Conservation (phyloP, 1,140 invertebrate species). For the Atta cephalotes region DNA sequence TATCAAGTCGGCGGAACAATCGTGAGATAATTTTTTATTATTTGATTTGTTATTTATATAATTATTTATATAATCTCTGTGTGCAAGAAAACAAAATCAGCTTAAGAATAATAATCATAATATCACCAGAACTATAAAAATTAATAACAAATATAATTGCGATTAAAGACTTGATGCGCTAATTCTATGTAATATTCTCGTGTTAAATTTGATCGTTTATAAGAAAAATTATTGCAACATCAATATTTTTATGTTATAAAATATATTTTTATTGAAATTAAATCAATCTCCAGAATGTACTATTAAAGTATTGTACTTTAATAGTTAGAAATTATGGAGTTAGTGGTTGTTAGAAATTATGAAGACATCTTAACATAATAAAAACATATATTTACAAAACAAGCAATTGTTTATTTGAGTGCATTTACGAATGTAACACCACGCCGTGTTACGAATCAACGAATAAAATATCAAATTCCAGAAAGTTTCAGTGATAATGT, state of each 20-base stretch:
- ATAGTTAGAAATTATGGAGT: too few species aligned
- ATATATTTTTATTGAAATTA: not conserved
- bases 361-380: not conserved
- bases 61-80: not conserved
- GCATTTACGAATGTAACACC: not conserved
- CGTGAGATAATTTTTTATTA: too few species aligned
- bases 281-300: not conserved
- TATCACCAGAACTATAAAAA: not conserved
- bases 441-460: not conserved
- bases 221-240: not conserved
- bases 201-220: not conserved
- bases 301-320: not conserved
- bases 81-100: not conserved
- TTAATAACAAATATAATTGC: not conserved
- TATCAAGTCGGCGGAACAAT: not conserved
- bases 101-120: not conserved
- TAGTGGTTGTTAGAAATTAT: too few species aligned
- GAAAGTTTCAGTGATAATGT: constrained; percentile 34
- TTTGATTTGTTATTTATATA: too few species aligned
- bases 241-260: not conserved
- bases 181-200: not conserved
- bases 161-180: too few species aligned
- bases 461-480: not conserved
- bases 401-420: not conserved
- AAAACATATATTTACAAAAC: not conserved